These are phyloP conservation scores for Myopa tessellatipennis DNA, from an alignment of 2,888 invertebrate species.

Conservation along the genomic window DNA sequence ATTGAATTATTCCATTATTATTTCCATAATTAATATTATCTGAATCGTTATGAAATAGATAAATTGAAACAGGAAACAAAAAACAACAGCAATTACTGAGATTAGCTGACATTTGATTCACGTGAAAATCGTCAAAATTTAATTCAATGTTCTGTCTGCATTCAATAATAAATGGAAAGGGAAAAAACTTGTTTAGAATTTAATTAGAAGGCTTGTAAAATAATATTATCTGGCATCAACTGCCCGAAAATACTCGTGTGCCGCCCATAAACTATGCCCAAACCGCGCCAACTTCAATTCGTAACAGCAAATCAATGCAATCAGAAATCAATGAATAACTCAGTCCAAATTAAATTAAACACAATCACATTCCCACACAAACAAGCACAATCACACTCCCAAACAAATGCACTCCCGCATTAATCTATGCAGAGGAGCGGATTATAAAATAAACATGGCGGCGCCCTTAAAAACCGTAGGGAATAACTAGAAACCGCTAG, in stretches of 20 bases:
- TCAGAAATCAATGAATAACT: not conserved
- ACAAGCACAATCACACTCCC: not conserved
- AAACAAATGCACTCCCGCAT: not conserved
- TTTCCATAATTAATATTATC: no score
- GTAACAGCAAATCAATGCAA: not conserved
- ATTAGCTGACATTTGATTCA: not conserved
- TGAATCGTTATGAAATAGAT: no score
- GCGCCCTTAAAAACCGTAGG: not conserved
- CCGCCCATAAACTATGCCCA: not conserved
- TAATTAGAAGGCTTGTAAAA: not conserved
- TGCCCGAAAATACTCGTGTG: not conserved
- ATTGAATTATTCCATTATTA: no score
- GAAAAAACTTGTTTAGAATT: not conserved
- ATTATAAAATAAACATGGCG: not conserved
- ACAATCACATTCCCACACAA: not conserved
- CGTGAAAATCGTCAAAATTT: not conserved
- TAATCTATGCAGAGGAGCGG: not conserved
- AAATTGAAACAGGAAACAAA: no score
- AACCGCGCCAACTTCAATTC: not conserved
- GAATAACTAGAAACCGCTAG: not conserved
- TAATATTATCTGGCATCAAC: not conserved
- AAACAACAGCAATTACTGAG: not conserved
- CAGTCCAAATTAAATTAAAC: constrained; percentile 1
- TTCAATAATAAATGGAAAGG: not conserved
- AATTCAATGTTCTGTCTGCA: not conserved